phyloP scores from a whole-genome alignment of 2,888 invertebrate species.

The Polylopha cassiicola region DNA sequence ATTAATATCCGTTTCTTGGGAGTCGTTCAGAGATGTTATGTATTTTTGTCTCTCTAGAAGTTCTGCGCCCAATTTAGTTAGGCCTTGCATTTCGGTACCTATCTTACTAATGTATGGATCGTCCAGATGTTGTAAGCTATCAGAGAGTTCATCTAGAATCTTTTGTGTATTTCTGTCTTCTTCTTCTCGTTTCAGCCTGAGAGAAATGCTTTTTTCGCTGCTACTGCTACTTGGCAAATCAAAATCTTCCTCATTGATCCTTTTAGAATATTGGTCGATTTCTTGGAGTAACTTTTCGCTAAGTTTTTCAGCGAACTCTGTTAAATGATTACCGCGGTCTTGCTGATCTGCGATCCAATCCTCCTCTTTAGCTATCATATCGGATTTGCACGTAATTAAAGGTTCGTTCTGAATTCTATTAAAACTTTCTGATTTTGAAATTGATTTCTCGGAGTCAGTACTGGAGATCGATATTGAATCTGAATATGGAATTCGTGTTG shows the following conservation, averaged over 20 bases:
- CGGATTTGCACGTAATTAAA: constrained; percentile 71
- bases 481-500: constrained; percentile 66
- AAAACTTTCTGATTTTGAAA: constrained; percentile 73
- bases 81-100: constrained; percentile 76
- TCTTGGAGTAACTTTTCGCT: constrained; percentile 88
- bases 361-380: constrained; percentile 67
- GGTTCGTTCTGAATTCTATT: constrained; percentile 73
- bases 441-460: constrained; percentile 71
- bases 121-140: constrained; percentile 75
- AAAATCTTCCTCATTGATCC: constrained; percentile 73
- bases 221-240: constrained; percentile 72
- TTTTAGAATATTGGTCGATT: constrained; percentile 80
- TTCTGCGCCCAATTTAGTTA: constrained; percentile 77
- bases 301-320: constrained; percentile 88
- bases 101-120: constrained; percentile 79
- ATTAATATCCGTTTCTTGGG: constrained; percentile 65
- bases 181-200: constrained; percentile 66
- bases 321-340: constrained; percentile 82
- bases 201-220: constrained; percentile 72
- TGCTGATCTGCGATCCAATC: constrained; percentile 76
- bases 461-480: constrained; percentile 72
- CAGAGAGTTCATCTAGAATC: constrained; percentile 66
- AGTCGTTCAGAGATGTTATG: constrained; percentile 73
- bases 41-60: constrained; percentile 78
- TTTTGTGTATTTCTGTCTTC: constrained; percentile 70